A percentile compares a stretch with the other conserved stretches of the same genome.
Conservation (phyloP, 2,888 invertebrate species). For the Strigamia maritima region DNA sequence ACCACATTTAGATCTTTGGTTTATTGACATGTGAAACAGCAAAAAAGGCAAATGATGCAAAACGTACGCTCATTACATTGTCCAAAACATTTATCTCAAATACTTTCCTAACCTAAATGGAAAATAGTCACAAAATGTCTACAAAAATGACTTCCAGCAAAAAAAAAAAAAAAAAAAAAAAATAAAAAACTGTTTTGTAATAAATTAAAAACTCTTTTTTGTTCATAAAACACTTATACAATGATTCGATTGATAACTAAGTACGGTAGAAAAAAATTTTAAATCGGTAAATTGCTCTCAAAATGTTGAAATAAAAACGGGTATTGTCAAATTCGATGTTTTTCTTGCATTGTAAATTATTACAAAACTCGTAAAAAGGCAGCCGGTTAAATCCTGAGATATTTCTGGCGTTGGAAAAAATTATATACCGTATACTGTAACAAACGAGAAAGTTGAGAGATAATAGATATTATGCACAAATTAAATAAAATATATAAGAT, state of each 20-base stretch:
- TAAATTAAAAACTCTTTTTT: not conserved
- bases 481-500: not conserved
- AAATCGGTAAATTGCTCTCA: not conserved
- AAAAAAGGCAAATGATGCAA: not conserved
- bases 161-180: too few species aligned
- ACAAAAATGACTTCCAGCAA: constrained; percentile 9
- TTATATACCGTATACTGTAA: not conserved
- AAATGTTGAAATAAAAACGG: not conserved
- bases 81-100: constrained; percentile 31
- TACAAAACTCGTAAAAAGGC: constrained; percentile 20
- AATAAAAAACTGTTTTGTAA: not conserved
- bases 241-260: not conserved
- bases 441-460: not conserved
- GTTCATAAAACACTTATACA: not conserved
- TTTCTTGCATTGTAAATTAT: constrained; percentile 18
- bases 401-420: not conserved
- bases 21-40: constrained; percentile 9
- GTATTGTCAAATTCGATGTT: constrained; percentile 1
- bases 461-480: not conserved
- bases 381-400: constrained; percentile 29
- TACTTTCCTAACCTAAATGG: constrained; percentile 1
- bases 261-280: constrained; percentile 9
- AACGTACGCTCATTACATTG: not conserved
- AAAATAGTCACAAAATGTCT: constrained; percentile 22
- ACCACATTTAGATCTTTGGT: constrained; percentile 22